A percentile compares a stretch with the other conserved stretches of the same genome.
phyloP scores from a whole-genome alignment of 2,888 invertebrate genomes.

The Macrophya annulata region DNA sequence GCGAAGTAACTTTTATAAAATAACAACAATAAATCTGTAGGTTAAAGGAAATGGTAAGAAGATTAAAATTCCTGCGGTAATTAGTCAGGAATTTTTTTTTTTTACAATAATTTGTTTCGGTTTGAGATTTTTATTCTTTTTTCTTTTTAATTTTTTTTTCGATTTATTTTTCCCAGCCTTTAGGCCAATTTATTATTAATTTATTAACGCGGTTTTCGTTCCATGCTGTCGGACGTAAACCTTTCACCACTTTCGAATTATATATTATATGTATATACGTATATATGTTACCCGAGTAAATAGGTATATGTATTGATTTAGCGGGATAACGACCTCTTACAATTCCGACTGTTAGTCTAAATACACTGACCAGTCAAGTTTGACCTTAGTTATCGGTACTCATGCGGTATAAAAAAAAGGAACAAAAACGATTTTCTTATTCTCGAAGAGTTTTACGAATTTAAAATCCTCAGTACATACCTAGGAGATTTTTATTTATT shows the following conservation, averaged over 20 bases:
- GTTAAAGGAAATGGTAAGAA: not conserved
- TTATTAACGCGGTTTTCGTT: conserved; percentile 27
- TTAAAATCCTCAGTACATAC: no score
- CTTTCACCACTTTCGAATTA: conserved; percentile 54
- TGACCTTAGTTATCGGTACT: not conserved
- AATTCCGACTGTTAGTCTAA: not conserved
- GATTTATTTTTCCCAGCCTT: not conserved
- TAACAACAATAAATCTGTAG: not conserved
- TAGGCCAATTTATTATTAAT: not conserved
- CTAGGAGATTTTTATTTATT: no score
- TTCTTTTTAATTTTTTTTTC: not conserved
- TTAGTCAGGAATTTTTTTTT: not conserved
- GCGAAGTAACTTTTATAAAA: no score
- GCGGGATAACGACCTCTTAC: not conserved
- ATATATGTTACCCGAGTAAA: not conserved
- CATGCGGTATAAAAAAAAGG: not conserved
- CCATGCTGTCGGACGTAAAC: conserved; percentile 34
- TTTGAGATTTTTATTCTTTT: not conserved
- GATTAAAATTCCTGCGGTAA: not conserved
- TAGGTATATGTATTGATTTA: conserved; percentile 1
- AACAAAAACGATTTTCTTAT: not conserved
- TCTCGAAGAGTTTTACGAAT: no score
- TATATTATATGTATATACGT: conserved; percentile 1
- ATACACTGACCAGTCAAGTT: not conserved
- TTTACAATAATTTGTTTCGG: not conserved